Percentiles rank a stretch among this genome's conserved stretches.
These are phyloP conservation scores for Heliothis peltigera DNA, from an alignment of 2,888 invertebrate genomes.

Conservation along the genomic window DNA sequence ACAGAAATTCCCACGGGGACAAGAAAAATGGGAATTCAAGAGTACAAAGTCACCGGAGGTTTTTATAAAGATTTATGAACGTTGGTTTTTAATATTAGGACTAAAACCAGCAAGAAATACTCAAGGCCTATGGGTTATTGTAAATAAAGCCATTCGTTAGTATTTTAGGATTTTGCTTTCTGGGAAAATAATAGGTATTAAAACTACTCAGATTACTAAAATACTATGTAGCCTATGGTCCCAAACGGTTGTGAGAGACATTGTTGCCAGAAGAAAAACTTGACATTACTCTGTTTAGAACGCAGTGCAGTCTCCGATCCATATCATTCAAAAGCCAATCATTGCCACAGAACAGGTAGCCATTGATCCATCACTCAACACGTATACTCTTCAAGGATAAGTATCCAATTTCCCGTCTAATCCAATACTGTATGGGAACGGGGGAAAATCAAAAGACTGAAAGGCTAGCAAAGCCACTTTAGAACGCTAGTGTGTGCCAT, in stretches of 20 bases:
- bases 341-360: neutral
- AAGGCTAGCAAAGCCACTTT: neutral
- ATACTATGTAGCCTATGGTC: too few species aligned
- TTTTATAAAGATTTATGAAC: neutral
- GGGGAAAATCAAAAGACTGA: conserved; percentile 1
- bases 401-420: neutral
- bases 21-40: conserved; percentile 1
- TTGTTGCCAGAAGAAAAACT: neutral
- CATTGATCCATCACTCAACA: neutral
- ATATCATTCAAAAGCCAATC: neutral
- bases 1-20: neutral
- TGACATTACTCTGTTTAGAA: neutral
- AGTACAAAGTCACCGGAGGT: neutral
- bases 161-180: too few species aligned
- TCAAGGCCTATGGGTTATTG: too few species aligned
- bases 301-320: neutral
- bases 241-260: too few species aligned
- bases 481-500: neutral
- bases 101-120: neutral
- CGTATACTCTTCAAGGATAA: conserved; percentile 1
- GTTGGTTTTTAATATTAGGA: conserved; percentile 1
- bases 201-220: too few species aligned
- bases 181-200: too few species aligned
- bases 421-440: neutral
- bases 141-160: too few species aligned